Base-by-base conservation (phyloP, 2,113 vertebrate genomes). In the Neodontobutis hainanensis region DNA sequence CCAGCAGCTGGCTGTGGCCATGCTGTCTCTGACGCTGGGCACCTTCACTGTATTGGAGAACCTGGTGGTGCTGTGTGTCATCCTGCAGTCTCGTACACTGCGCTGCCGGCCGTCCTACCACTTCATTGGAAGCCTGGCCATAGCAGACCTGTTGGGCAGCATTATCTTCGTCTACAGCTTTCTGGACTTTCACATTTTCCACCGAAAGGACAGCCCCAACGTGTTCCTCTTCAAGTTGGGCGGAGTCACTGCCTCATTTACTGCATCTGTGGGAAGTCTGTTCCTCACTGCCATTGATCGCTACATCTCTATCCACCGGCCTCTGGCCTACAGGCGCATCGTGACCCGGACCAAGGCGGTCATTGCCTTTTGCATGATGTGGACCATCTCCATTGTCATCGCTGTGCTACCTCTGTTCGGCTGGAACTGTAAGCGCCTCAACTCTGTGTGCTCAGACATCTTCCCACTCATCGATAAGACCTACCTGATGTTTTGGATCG, bases 131-230 rank as follows among this genome's bases (percentile, higher is more conserved):
- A 99, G 97, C 84, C 90, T 99, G 88, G 97, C 97, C 0, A 93
- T 99, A 73, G 97, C 97, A 0, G 97, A 99, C 88, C 94, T 99
- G 55, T 91, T 99, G 70, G 97, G 97, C 67, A 99, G 97, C 0
- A 96, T 99, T 78, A 98, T 99, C 81, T 99, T 98, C 55, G 97
- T 99, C 87, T 99, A 99, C 88, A 99, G 97, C 90, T 99, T 99
- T 81, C 93, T 99, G 65, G 97, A 99, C 93, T 99, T 99, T 78
- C 97, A 99, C 9, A 95, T 99, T 83, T 97, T 99, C 88, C 96
- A 99, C 89, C 92, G 95, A 59, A 99, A 98, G 87, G 97, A 99
- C 83, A 97, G 94, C 70, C 95, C 95, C 50, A 97, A 96, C 0
- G 95, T 99, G 73, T 99, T 98, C 58, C 94, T 99, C 58, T 99